phyloP scores from a whole-genome alignment of 2,888 invertebrate genomes.

The Drosophila affinis region DNA sequence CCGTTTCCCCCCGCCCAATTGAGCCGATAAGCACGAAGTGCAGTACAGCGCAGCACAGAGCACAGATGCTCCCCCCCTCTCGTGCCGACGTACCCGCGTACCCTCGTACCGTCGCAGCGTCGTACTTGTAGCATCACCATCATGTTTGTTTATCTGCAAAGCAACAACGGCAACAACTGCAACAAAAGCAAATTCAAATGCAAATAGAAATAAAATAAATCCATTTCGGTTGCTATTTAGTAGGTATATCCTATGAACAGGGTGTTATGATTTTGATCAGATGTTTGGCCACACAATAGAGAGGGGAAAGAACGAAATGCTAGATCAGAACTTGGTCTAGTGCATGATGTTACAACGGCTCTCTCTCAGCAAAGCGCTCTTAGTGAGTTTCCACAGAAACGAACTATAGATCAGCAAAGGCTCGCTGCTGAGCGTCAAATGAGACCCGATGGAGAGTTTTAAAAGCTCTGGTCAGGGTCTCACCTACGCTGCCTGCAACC shows the following conservation, averaged over 20 bases:
- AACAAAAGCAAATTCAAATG: slow-evolving; percentile 28
- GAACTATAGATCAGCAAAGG: too few species aligned
- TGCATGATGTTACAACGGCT: too few species aligned
- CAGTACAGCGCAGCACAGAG: slow-evolving; percentile 22
- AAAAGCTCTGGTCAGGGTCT: too few species aligned
- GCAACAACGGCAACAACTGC: slow-evolving; percentile 3
- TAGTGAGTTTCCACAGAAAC: too few species aligned
- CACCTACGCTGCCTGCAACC: too few species aligned
- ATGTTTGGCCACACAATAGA: too few species aligned
- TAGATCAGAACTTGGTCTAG: too few species aligned
- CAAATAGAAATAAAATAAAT: slow-evolving; percentile 44
- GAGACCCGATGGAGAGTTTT: too few species aligned
- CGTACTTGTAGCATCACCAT: slow-evolving; percentile 10
- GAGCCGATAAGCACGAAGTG: slow-evolving; percentile 68
- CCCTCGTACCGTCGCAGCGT: too few species aligned
- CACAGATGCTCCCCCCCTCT: neutral
- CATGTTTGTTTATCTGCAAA: slow-evolving; percentile 62
- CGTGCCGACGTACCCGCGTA: neutral
- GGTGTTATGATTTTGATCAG: neutral
- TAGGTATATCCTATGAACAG: neutral
- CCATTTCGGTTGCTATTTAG: slow-evolving; percentile 9
- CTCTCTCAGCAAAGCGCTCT: too few species aligned
- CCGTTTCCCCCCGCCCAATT: slow-evolving; percentile 21
- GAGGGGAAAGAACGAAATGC: too few species aligned
- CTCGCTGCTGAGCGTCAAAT: too few species aligned